These are phyloP conservation scores for Melieria picta DNA, from an alignment of 2,888 invertebrate genomes.

Conservation along the genomic window DNA sequence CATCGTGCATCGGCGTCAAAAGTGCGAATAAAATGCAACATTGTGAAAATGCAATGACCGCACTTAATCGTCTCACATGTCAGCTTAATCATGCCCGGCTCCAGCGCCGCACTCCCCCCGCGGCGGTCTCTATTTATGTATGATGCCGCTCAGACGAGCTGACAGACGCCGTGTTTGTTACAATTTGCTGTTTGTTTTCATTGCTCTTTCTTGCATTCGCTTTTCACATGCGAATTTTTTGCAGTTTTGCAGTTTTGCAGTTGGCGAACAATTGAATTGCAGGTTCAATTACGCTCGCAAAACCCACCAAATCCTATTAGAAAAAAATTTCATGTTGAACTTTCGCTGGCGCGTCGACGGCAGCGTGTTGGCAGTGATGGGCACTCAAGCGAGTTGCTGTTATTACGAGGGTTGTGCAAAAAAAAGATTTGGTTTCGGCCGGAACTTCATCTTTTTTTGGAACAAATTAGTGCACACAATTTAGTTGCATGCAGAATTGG, in stretches of 20 bases:
- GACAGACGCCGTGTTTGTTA: neutral
- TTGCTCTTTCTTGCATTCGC: neutral
- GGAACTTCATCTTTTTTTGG: no score
- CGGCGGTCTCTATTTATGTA: neutral
- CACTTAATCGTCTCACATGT: slow-evolving; percentile 26
- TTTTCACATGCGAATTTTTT: slow-evolving; percentile 1
- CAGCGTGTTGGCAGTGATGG: no score
- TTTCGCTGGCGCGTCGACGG: no score
- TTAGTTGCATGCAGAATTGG: no score
- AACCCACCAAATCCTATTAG: slow-evolving; percentile 16
- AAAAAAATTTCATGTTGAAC: neutral
- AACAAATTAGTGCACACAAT: no score
- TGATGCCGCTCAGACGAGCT: neutral
- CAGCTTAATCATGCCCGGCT: slow-evolving; percentile 3
- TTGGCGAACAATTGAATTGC: slow-evolving; percentile 28
- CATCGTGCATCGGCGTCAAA: no score
- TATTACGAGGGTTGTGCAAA: no score
- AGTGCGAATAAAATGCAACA: neutral
- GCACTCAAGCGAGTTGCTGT: no score
- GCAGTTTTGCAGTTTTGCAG: slow-evolving; percentile 8
- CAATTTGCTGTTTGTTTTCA: neutral
- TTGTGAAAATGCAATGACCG: slow-evolving; percentile 30
- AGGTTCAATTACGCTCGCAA: slow-evolving; percentile 17
- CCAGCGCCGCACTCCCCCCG: neutral
- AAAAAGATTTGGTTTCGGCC: no score